Base-by-base conservation (phyloP, 2,797 vertebrate species). In the Tachyglossus aculeatus region DNA sequence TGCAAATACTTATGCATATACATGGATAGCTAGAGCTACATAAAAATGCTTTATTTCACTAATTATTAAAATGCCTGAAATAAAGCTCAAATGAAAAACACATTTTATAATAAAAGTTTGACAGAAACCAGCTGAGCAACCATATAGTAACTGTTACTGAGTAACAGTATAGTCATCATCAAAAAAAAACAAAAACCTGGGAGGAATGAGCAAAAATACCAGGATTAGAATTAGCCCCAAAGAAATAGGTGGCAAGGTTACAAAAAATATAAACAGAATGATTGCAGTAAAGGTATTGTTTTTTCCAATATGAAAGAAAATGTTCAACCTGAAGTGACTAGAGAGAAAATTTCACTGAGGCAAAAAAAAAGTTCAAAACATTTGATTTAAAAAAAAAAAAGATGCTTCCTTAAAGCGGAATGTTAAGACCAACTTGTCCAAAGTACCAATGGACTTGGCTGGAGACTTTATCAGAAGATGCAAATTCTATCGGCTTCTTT, bases 241-340 rank as follows among this genome's bases (percentile, higher is more conserved):
- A 67, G 47, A 59, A 78, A 32, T 27, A 24, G 40, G 10, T 38
- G 63, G 16, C 4, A 5, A 2, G 45, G 67, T 68, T 83, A 82
- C 79, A 72, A 74, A n/a, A n/a, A 83, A 74, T 53, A 67, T 74
- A 67, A 52, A 71, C 44, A 16, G 32, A 52, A 71, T 41, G 67
- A 67, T 58, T 72, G 75, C 55, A 13, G 58, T 85, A 4, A 58
- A 67, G 71, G 65, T 32, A 75, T 87, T 85, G 77, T 33, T 19
- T 11, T 79, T 77, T 85, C 63, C 80, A 7, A 29, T 59, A 22
- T 2, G 60, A 78, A 76, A 72, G 66, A 55, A 36, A 59, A 9
- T 54, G 61, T 44, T 74, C 7, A 69, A 72, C 61, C 52, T 74
- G 63, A 56, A 63, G 67, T 58, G 71, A 67, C 85, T 29, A 22